Evolutionary conservation across 2,797 vertebrate genomes (phyloP).

Genomic region (Nyctibius grandis): DNA sequence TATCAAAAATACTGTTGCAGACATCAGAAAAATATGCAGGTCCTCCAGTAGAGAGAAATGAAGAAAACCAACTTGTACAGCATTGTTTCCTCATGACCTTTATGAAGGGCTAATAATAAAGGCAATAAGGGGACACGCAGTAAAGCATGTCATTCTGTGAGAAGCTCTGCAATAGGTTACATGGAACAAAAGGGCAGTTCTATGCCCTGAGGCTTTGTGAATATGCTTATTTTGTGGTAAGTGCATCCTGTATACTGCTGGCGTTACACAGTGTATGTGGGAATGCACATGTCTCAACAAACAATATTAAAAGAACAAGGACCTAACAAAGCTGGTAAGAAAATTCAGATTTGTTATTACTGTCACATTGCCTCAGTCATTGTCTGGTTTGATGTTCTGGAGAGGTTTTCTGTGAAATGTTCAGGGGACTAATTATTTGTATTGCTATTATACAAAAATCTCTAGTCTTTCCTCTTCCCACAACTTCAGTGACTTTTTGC

Average conservation of each 20-base stretch:
- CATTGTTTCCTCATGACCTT: slow-evolving; percentile 12
- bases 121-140: background rate
- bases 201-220: background rate
- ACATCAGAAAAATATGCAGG: background rate
- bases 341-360: background rate
- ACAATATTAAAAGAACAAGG: background rate
- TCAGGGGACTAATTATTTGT: background rate
- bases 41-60: background rate
- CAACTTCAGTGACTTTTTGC: background rate
- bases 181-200: slow-evolving; percentile 27
- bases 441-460: background rate
- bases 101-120: slow-evolving; percentile 42
- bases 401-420: background rate
- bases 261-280: background rate
- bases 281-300: background rate
- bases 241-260: background rate
- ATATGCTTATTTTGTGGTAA: background rate
- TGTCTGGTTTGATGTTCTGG: background rate
- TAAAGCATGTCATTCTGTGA: slow-evolving; percentile 13
- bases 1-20: slow-evolving; percentile 18
- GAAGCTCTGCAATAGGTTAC: slow-evolving; percentile 1
- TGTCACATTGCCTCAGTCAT: background rate
- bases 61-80: background rate
- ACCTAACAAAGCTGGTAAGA: background rate
- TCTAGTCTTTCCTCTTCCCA: background rate